A percentile compares a stretch with the other conserved stretches of the same genome.
These are phyloP conservation scores for Coracopsis vasa DNA, from an alignment of 2,113 vertebrate genomes.

Conservation along the genomic window DNA sequence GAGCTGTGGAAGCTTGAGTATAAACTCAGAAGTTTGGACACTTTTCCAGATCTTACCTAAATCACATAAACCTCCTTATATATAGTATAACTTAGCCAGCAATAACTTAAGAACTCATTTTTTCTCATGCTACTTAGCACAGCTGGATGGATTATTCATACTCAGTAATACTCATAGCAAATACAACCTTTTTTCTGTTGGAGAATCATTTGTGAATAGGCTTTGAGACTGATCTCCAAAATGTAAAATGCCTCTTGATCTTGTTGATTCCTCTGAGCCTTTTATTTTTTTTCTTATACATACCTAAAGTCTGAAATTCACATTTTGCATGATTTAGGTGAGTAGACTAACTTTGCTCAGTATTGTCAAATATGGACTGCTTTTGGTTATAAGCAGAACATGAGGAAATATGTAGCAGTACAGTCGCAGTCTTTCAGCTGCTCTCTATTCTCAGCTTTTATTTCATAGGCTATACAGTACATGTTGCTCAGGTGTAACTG, in stretches of 20 bases:
- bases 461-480: not conserved
- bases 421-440: not conserved
- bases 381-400: not conserved
- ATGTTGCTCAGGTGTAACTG: not conserved
- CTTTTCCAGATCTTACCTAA: constrained; percentile 38
- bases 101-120: constrained; percentile 16
- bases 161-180: constrained; percentile 21
- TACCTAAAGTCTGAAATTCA: not conserved
- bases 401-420: not conserved
- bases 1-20: constrained; percentile 9
- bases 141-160: constrained; percentile 27
- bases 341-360: not conserved
- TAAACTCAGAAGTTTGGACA: constrained; percentile 26
- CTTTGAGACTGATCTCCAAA: constrained; percentile 20
- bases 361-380: not conserved
- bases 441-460: not conserved
- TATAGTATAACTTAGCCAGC: not conserved
- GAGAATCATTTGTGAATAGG: not conserved
- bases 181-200: constrained; percentile 8
- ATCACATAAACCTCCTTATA: not conserved
- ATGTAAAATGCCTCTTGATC: constrained; percentile 36
- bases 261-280: not conserved
- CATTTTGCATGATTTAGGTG: not conserved
- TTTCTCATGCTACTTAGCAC: constrained; percentile 17
- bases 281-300: not conserved